Evolutionary conservation across 2,888 invertebrate genomes (phyloP).

Genomic region (Lepidonotus clava): DNA sequence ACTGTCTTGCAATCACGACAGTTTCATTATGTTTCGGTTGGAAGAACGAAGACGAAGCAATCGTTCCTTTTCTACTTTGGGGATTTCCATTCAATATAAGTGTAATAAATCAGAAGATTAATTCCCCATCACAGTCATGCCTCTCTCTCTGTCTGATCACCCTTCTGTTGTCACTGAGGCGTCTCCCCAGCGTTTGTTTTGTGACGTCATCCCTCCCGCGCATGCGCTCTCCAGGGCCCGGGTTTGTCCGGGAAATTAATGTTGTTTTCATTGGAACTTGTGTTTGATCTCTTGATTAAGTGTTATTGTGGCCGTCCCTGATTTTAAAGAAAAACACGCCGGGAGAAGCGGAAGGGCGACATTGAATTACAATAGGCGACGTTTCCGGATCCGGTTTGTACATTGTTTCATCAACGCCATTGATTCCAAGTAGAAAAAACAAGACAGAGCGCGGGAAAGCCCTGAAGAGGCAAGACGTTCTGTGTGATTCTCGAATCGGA

Average conservation of each 20-base stretch:
- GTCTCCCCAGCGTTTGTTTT: neutral
- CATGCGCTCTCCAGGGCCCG: constrained; percentile 4
- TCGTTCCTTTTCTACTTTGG: no score
- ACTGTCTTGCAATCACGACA: no score
- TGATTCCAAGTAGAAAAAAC: no score
- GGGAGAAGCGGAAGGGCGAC: neutral
- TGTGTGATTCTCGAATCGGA: no score
- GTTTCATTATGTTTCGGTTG: no score
- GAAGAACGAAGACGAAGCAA: no score
- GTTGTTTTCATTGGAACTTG: neutral
- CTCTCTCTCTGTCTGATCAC: neutral
- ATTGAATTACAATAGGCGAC: neutral
- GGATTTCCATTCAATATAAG: no score
- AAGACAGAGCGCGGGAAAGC: no score
- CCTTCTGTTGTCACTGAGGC: neutral
- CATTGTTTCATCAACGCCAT: neutral
- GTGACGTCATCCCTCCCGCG: neutral
- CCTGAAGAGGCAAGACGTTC: no score
- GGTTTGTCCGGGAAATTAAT: neutral
- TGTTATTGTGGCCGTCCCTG: neutral
- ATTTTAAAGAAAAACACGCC: neutral
- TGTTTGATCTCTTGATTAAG: neutral
- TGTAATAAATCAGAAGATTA: neutral
- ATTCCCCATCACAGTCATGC: neutral
- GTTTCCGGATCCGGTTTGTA: neutral